Evolutionary conservation across 1,140 invertebrate genomes (phyloP).

Genomic region (Calephelis virginiensis): DNA sequence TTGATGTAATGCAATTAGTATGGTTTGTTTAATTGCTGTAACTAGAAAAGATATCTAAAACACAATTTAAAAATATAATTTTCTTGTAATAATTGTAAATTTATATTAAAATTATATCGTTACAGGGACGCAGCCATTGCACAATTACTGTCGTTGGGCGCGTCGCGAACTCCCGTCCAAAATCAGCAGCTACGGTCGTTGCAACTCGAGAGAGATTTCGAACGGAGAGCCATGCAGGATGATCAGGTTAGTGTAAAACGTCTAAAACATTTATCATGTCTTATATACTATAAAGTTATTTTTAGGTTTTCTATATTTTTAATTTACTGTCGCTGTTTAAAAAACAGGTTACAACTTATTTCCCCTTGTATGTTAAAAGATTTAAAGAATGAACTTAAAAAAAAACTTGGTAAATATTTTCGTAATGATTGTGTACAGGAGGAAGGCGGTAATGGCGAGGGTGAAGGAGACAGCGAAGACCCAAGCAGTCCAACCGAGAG

Average conservation of each 20-base stretch:
- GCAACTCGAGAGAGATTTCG: slow-evolving; percentile 92
- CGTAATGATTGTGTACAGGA: slow-evolving; percentile 36
- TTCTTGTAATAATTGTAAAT: too few relatives aligned
- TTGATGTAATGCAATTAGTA: too few relatives aligned
- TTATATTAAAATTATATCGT: background rate
- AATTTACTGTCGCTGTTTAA: too few relatives aligned
- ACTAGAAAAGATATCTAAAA: too few relatives aligned
- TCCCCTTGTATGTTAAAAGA: too few relatives aligned
- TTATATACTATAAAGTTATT: too few relatives aligned
- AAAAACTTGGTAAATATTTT: background rate
- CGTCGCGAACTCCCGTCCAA: slow-evolving; percentile 85
- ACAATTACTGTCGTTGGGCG: slow-evolving; percentile 82
- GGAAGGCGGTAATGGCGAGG: slow-evolving; percentile 42
- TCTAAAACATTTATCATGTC: too few relatives aligned
- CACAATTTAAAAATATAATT: too few relatives aligned
- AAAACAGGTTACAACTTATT: too few relatives aligned
- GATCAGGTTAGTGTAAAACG: slow-evolving; percentile 60
- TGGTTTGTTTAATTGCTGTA: too few relatives aligned
- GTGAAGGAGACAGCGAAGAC: slow-evolving; percentile 21
- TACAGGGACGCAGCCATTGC: slow-evolving; percentile 91
- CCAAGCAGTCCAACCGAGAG: slow-evolving; percentile 21
- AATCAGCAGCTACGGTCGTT: slow-evolving; percentile 92
- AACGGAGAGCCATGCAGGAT: slow-evolving; percentile 89
- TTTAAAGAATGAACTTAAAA: too few relatives aligned
- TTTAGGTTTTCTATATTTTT: too few relatives aligned